Evolutionary conservation across 2,113 vertebrate genomes (phyloP), one percentile per base, ranked within the genome.

Genomic region (Gobiocypris rarus): DNA sequence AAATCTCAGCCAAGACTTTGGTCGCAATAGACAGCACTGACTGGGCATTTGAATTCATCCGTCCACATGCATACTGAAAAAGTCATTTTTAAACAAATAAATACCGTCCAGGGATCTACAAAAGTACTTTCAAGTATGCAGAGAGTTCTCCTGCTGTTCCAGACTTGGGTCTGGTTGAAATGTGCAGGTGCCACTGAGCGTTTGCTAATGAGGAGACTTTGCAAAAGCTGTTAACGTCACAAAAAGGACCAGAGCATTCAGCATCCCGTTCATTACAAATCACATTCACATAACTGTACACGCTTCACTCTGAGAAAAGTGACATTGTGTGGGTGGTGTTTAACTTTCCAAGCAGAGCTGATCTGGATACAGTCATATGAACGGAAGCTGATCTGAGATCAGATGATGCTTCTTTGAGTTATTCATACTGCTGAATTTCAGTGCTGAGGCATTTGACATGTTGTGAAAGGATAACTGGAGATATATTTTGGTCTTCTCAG

Each of bases 151-250:
- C 7, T 24, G 41, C 69, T 71, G 38, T 71, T 71, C 41, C 70
- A 76, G 52, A 38, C 8, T 78, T 78, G 38, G 56, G 19, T 11
- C 14, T 7, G 76, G 38, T 24, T 28, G 76, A 61, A 45, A 28
- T 48, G 58, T 78, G 56, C 58, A 34, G 73, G 67, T 85, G 69
- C 38, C 26, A 52, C 22, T 38, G 52, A 75, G 71, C 41, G 13
- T 58, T 63, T 67, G 59, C 71, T 76, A 85, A 85, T 63, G 70
- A 85, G 84, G 59, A 67, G 84, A 14, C 80, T 70, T 52, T 9
- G 52, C 34, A 28, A 75, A 83, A 81, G 50, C 56, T 45, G 78
- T 48, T 74, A 34, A 52, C 69, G 9, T 10, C n/a, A 69, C 70
- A 76, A 65, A 75, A 28, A 70, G 13, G 24, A 63, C 52, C 84